These are phyloP conservation scores for Acrocyrtus sp. DNA, from an alignment of 2,888 invertebrate genomes.

Conservation along the genomic window DNA sequence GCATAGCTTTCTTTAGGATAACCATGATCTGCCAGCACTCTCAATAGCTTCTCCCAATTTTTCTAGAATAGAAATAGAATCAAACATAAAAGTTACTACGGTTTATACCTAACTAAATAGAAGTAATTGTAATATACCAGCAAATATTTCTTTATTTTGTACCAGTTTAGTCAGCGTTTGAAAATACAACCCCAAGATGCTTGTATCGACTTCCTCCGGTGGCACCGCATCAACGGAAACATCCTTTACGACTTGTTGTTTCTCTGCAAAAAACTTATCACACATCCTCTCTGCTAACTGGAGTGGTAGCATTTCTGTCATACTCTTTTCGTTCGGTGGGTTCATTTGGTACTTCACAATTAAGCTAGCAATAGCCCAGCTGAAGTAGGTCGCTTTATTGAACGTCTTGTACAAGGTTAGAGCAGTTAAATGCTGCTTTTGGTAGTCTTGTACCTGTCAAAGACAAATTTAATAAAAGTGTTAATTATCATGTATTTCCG, in stretches of 20 bases:
- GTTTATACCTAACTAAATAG: too few species aligned
- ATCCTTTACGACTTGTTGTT: slow-evolving; percentile 88
- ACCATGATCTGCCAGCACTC: neutral
- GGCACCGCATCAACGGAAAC: too few species aligned
- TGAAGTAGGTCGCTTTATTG: slow-evolving; percentile 95
- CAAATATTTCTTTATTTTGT: too few species aligned
- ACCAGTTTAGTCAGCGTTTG: slow-evolving; percentile 78
- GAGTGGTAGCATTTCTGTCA: slow-evolving; percentile 69
- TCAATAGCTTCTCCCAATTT: slow-evolving; percentile 14
- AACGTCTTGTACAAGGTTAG: slow-evolving; percentile 89
- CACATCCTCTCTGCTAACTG: slow-evolving; percentile 95
- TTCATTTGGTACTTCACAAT: slow-evolving; percentile 67
- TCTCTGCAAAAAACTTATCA: slow-evolving; percentile 85
- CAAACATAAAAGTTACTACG: too few species aligned
- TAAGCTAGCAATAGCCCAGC: slow-evolving; percentile 98
- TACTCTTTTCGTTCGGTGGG: slow-evolving; percentile 26
- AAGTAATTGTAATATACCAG: too few species aligned
- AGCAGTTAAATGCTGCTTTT: slow-evolving; percentile 89
- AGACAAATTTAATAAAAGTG: too few species aligned
- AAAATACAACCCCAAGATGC: slow-evolving; percentile 90
- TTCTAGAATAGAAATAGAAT: neutral
- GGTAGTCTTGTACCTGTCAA: slow-evolving; percentile 78
- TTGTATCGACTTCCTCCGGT: too few species aligned
- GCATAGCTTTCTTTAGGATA: slow-evolving; percentile 3
- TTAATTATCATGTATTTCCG: too few species aligned